Percentiles rank a stretch among this genome's conserved stretches.
phyloP scores from a whole-genome alignment of 2,888 invertebrate genomes.

The Drosophila greeni region DNA sequence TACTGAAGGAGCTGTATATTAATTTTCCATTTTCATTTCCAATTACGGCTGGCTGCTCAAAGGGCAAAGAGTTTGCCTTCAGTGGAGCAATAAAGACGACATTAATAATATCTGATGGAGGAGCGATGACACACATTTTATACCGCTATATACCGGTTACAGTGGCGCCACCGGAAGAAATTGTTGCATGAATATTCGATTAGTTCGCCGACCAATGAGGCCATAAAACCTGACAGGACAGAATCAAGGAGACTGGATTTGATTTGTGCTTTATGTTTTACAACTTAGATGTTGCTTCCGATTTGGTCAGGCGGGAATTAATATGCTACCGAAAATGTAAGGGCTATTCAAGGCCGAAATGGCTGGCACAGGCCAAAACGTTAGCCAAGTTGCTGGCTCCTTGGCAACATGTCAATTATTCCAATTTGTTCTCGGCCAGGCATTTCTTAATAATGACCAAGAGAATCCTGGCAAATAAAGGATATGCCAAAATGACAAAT shows the following conservation, averaged over 20 bases:
- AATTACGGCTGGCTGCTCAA: conserved; percentile 20
- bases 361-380: conserved; percentile 20
- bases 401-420: conserved; percentile 49
- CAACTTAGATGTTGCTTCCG: conserved; percentile 9
- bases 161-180: conserved; percentile 16
- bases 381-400: conserved; percentile 11
- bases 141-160: conserved; percentile 5
- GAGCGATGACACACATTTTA: conserved; percentile 18
- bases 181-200: conserved; percentile 24
- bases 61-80: conserved; percentile 18
- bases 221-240: conserved; percentile 12
- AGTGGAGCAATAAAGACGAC: conserved; percentile 28
- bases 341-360: conserved; percentile 6
- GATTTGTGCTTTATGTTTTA: conserved; percentile 24
- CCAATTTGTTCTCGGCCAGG: conserved; percentile 34
- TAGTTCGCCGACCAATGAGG: conserved; percentile 16
- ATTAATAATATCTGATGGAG: conserved; percentile 36
- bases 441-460: conserved; percentile 41
- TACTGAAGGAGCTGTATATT: conserved; percentile 24
- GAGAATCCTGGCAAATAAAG: conserved; percentile 34
- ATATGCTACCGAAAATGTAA: conserved; percentile 9
- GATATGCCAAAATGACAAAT: conserved; percentile 37
- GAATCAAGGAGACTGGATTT: conserved; percentile 5
- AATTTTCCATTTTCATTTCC: conserved; percentile 34
- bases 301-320: conserved; percentile 18